Evolutionary conservation across 2,888 invertebrate genomes (phyloP), one percentile per base, ranked within the genome.

Genomic region (Eledona agricola): DNA sequence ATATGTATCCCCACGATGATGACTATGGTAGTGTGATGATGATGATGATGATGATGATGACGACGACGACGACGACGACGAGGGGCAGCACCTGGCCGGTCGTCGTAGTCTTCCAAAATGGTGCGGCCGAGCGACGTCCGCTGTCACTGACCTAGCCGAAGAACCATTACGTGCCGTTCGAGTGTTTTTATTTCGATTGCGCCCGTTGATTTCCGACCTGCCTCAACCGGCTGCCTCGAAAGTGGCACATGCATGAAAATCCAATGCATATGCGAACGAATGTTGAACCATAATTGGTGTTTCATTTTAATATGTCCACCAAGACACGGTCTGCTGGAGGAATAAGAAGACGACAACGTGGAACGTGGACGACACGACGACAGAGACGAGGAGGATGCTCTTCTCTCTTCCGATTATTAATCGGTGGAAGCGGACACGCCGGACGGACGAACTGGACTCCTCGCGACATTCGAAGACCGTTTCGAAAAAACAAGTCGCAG

Each of bases 211-310:
- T 67, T 69, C 68, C 64, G 72, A 72, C 71, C 71, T 71, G 70
- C 71, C 69, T 70, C 68, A 71, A 71, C 57, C 55, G 52, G 59
- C 59, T 54, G 53, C 42, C 47, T 59, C 57, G 62, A 67, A 71
- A 72, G 68, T 71, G 69, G 71, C 69, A 71, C 70, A 71, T 71
- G 71, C 69, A 69, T 71, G 68, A 69, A 71, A 71, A 69, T 70
- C 62, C 64, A 66, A 70, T 67, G 63, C 66, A 67, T 67, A 68
- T 69, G 66, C 65, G 67, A n/a, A n/a, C n/a, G n/a, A 65, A 67
- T 62, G 64, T 65, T 69, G n/a, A n/a, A n/a, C n/a, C 62, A 65
- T 69, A 71, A 71, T 70, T 71, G 70, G 59, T 63, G 62, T 70
- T 70, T 69, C 64, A 70, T 71, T 70, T 69, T 71, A 69, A 67